These are phyloP conservation scores for Tethea ocularis DNA, from an alignment of 2,888 invertebrate genomes.

Conservation along the genomic window DNA sequence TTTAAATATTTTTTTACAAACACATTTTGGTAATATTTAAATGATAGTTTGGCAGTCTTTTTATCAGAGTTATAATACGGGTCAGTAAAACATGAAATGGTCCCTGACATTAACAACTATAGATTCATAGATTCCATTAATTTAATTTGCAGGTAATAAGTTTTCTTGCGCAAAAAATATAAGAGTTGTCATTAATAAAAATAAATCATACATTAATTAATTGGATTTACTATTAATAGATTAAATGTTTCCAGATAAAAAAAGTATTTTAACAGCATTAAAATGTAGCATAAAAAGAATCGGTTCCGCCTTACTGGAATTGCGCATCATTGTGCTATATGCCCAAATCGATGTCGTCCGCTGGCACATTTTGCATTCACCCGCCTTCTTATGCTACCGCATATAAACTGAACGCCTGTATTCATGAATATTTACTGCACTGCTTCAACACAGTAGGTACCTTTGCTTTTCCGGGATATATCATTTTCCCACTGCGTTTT, in stretches of 20 bases:
- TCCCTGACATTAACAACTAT: too few species aligned
- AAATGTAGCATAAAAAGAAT: neutral
- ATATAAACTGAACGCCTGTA: conserved; percentile 44
- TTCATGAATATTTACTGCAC: conserved; percentile 56
- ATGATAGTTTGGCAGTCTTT: too few species aligned
- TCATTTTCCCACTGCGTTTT: conserved; percentile 23
- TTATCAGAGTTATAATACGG: too few species aligned
- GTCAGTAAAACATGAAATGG: too few species aligned
- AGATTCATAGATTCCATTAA: neutral
- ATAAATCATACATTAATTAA: too few species aligned
- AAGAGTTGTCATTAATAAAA: too few species aligned
- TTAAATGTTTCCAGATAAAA: too few species aligned
- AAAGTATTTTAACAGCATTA: neutral
- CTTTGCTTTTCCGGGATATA: conserved; percentile 25
- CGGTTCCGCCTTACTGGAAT: neutral
- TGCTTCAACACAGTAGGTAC: conserved; percentile 43
- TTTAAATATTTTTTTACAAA: too few species aligned
- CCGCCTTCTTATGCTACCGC: conserved; percentile 47
- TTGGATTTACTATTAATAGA: too few species aligned
- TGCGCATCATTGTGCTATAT: conserved; percentile 2
- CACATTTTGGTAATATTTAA: too few species aligned
- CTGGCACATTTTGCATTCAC: conserved; percentile 51
- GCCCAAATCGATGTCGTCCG: conserved; percentile 37
- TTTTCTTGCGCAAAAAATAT: too few species aligned
- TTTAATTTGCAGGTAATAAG: neutral